Conservation (phyloP, 2,113 vertebrate species). For the Hippotragus niger region DNA sequence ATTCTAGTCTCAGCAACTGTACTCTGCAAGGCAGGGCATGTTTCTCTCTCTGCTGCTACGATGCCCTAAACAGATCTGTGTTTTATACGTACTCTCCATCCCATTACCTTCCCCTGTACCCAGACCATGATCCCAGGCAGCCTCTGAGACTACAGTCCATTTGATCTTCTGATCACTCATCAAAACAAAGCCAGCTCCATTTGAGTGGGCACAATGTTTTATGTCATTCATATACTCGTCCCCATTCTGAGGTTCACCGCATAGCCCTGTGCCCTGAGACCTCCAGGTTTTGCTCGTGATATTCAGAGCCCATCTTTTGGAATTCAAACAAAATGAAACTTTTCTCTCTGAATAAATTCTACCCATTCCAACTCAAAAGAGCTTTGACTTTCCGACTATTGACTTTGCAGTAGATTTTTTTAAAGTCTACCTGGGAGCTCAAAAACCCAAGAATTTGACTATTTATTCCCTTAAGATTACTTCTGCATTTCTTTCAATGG, state of each 20-base stretch:
- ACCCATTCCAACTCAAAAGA: slow-evolving; percentile 41
- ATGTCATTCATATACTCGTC: neutral
- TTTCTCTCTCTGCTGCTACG: neutral
- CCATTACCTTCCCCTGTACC: neutral
- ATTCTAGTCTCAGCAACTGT: neutral
- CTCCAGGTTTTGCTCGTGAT: slow-evolving; percentile 24
- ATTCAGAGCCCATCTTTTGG: slow-evolving; percentile 27
- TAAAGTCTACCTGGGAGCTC: slow-evolving; percentile 37
- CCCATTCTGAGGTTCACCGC: neutral
- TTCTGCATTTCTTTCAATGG: neutral
- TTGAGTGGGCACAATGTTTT: neutral
- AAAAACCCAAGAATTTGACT: slow-evolving; percentile 38
- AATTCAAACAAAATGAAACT: slow-evolving; percentile 53
- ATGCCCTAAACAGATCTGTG: neutral
- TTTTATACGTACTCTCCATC: neutral
- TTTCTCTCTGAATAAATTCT: slow-evolving; percentile 49
- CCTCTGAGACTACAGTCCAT: neutral
- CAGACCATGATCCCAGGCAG: neutral
- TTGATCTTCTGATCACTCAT: neutral
- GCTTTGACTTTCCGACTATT: slow-evolving; percentile 39
- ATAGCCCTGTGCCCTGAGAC: neutral
- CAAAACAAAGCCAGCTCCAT: neutral
- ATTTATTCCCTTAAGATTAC: slow-evolving; percentile 34
- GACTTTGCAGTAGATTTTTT: slow-evolving; percentile 14
- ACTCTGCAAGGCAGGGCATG: neutral